Percentiles rank a stretch among this genome's conserved stretches.
Conservation (phyloP, 2,888 invertebrate species). For the Oasisia sp. region DNA sequence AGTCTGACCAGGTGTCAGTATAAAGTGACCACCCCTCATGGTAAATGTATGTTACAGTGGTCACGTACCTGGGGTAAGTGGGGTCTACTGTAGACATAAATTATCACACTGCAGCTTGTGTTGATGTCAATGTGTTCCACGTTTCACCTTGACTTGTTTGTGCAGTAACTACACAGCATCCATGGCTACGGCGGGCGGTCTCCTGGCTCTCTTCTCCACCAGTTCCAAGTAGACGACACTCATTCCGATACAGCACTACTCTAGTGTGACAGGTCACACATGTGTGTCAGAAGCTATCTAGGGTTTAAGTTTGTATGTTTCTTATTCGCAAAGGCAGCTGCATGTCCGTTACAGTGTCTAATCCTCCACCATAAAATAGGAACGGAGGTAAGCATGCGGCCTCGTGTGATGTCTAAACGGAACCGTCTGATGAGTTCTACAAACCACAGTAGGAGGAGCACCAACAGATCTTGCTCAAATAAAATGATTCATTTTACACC, state of each 20-base stretch:
- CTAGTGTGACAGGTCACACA: not conserved
- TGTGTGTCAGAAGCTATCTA: not conserved
- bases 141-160: not conserved
- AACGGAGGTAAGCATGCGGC: not conserved
- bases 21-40: no score
- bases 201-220: constrained; percentile 94
- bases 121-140: not conserved
- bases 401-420: not conserved
- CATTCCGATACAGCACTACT: not conserved
- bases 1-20: no score
- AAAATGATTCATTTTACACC: not conserved
- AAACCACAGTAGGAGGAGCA: not conserved
- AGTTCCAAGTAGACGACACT: constrained; percentile 70
- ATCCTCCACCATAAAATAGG: not conserved
- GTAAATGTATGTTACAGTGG: no score
- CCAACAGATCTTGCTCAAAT: not conserved
- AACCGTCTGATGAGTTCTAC: not conserved
- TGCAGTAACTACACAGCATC: constrained; percentile 87
- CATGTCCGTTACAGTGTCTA: not conserved
- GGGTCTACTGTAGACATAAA: no score
- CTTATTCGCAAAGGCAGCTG: not conserved
- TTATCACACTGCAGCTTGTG: not conserved
- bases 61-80: no score
- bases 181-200: constrained; percentile 86
- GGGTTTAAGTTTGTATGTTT: not conserved